Conservation (phyloP, 2,888 invertebrate genomes). For the Drosophila falleni region DNA sequence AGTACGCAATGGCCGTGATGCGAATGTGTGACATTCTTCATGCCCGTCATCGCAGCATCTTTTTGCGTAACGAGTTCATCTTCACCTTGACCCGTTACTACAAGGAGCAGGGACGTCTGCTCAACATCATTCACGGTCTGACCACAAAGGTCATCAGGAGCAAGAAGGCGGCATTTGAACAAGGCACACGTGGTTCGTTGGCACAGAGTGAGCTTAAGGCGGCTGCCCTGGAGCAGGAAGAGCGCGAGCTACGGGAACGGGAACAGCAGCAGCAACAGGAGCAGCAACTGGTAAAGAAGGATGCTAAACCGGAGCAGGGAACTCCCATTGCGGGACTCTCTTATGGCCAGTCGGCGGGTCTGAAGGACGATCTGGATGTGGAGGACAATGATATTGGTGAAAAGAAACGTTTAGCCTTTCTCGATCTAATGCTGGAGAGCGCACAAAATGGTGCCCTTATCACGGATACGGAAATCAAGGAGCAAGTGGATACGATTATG, state of each 20-base stretch:
- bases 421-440: constrained; percentile 93
- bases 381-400: constrained; percentile 92
- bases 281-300: not conserved
- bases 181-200: constrained; percentile 87
- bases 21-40: constrained; percentile 95
- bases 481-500: constrained; percentile 95
- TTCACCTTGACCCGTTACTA: constrained; percentile 92
- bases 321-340: constrained; percentile 89
- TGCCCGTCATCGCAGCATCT: constrained; percentile 92
- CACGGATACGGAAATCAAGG: constrained; percentile 92
- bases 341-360: constrained; percentile 90
- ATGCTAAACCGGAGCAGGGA: constrained; percentile 19
- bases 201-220: constrained; percentile 77
- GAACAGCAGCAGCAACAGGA: constrained; percentile 12
- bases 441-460: constrained; percentile 90
- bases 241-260: constrained; percentile 32
- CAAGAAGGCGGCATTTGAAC: constrained; percentile 91
- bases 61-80: constrained; percentile 91
- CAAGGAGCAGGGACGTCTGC: constrained; percentile 90
- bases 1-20: constrained; percentile 95
- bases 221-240: constrained; percentile 62
- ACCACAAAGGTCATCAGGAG: constrained; percentile 92
- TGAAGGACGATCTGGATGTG: constrained; percentile 93
- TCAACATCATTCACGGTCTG: constrained; percentile 92
- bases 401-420: constrained; percentile 93